Percentiles rank a stretch among this genome's conserved stretches.
Conservation (phyloP, 2,888 invertebrate genomes). For the Polyploca ridens region DNA sequence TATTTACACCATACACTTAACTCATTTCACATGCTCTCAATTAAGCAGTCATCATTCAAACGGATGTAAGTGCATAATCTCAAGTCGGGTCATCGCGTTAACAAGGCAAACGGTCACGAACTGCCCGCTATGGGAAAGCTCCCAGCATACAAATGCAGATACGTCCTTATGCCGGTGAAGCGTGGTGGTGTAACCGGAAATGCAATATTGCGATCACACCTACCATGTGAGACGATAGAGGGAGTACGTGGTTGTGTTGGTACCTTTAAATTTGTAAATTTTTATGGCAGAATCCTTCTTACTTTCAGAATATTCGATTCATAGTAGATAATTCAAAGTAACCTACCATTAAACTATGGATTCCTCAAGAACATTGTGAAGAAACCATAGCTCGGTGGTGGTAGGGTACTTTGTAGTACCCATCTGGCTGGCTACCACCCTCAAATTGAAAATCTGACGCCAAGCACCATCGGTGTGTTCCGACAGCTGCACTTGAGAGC, state of each 20-base stretch:
- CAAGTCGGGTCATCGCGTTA: constrained; percentile 76
- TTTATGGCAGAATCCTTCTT: not conserved
- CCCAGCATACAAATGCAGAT: constrained; percentile 78
- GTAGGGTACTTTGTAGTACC: too few species aligned
- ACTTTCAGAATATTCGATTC: too few species aligned
- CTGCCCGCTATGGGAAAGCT: constrained; percentile 82
- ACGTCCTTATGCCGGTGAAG: constrained; percentile 59
- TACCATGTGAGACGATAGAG: constrained; percentile 1
- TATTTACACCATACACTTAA: constrained; percentile 20
- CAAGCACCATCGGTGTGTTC: too few species aligned
- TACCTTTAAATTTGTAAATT: not conserved
- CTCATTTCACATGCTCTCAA: constrained; percentile 61
- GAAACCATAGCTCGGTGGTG: too few species aligned
- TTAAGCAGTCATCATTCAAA: constrained; percentile 79
- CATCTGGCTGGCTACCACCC: too few species aligned
- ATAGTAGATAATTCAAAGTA: too few species aligned
- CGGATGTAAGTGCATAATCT: constrained; percentile 82
- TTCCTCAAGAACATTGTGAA: too few species aligned
- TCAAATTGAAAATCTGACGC: too few species aligned
- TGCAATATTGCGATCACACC: constrained; percentile 25
- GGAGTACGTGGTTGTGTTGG: not conserved
- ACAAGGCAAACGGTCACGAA: constrained; percentile 81
- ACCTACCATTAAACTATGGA: too few species aligned
- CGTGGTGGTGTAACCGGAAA: constrained; percentile 38
- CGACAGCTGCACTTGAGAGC: too few species aligned